Evolutionary conservation across 2,797 vertebrate genomes (phyloP).

Genomic region (Poliocrania exsul): DNA sequence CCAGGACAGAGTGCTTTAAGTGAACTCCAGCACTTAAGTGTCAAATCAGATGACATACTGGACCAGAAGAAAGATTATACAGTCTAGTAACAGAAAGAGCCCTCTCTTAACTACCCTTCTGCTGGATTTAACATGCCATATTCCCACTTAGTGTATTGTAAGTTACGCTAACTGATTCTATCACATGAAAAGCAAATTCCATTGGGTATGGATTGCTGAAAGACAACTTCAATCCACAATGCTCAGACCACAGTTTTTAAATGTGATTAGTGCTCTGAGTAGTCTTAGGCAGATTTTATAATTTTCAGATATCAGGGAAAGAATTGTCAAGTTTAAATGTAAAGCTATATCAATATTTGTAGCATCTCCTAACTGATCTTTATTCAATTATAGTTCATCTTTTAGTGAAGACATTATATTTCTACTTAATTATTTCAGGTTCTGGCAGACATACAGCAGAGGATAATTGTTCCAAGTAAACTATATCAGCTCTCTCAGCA

Average conservation of each 20-base stretch:
- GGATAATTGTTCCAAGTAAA: conserved; percentile 31
- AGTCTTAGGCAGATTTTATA: not conserved
- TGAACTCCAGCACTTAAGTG: not conserved
- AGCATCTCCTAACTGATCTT: conserved; percentile 20
- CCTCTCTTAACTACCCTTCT: not conserved
- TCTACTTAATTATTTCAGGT: conserved; percentile 50
- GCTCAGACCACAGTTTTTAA: not conserved
- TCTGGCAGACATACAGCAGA: conserved; percentile 24
- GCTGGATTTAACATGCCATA: not conserved
- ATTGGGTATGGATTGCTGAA: not conserved
- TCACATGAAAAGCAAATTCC: not conserved
- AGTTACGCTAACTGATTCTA: not conserved
- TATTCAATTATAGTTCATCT: conserved; percentile 53
- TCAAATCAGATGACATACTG: not conserved
- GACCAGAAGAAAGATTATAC: not conserved
- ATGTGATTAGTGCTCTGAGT: not conserved
- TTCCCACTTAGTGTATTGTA: not conserved
- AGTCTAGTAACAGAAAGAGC: not conserved
- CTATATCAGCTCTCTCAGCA: not conserved
- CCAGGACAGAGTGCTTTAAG: not conserved
- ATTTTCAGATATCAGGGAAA: not conserved
- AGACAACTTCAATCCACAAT: rapidly evolving
- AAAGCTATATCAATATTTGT: conserved; percentile 37
- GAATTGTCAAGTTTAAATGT: not conserved
- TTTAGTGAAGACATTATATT: conserved; percentile 42